phyloP scores from a whole-genome alignment of 2,797 vertebrate genomes.

The Sitta carolinensis region DNA sequence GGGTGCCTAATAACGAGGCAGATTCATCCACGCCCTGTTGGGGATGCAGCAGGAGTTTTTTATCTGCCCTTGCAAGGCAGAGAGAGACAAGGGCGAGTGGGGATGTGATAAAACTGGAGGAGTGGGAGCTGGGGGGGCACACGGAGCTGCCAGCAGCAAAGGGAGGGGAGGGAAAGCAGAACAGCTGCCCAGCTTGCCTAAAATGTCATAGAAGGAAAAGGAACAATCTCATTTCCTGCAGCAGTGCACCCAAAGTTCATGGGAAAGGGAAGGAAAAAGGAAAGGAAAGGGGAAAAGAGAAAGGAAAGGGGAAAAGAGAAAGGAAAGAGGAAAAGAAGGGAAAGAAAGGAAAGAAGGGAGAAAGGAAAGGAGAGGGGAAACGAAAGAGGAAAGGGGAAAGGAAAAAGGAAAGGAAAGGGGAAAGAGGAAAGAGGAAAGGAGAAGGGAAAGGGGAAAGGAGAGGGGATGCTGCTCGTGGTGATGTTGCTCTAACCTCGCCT shows the following conservation, averaged over 20 bases:
- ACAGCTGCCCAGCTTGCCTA: slow-evolving; percentile 26
- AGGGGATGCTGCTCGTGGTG: too few relatives aligned
- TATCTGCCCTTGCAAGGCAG: neutral
- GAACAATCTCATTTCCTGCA: neutral
- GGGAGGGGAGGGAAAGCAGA: neutral
- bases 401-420: too few relatives aligned
- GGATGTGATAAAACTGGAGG: neutral
- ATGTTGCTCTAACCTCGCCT: neutral
- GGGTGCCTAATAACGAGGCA: neutral
- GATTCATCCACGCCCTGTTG: neutral
- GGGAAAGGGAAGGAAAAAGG: too few relatives aligned
- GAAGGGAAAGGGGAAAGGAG: too few relatives aligned
- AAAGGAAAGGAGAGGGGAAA: neutral
- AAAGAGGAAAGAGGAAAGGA: too few relatives aligned
- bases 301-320: too few relatives aligned
- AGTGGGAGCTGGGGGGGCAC: neutral
- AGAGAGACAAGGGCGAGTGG: neutral
- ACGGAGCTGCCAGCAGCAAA: too few relatives aligned
- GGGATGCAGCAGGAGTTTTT: neutral
- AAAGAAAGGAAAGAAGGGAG: neutral
- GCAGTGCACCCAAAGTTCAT: neutral
- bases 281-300: too few relatives aligned
- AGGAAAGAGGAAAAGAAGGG: neutral
- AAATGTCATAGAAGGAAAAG: slow-evolving; percentile 19
- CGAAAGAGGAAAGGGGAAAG: too few relatives aligned